Evolutionary conservation across 1,140 invertebrate species (phyloP).

Genomic region (Heliconius hewitsoni): DNA sequence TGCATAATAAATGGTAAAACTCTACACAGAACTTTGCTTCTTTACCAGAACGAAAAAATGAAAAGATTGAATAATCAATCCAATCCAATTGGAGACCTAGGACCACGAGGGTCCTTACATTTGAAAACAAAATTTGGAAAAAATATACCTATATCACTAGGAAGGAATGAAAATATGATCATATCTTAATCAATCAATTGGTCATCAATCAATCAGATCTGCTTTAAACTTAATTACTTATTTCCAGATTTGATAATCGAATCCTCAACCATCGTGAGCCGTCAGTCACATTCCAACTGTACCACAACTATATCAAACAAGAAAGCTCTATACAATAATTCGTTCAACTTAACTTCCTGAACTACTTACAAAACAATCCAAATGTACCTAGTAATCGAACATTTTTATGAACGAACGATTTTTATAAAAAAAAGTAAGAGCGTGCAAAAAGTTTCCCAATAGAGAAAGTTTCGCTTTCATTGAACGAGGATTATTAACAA

Average conservation of each 20-base stretch:
- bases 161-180: too few relatives aligned
- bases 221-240: too few relatives aligned
- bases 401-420: conserved; percentile 6
- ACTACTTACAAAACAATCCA: neutral
- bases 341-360: neutral
- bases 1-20: too few relatives aligned
- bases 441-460: conserved; percentile 33
- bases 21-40: too few relatives aligned
- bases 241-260: neutral
- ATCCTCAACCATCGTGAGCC: neutral
- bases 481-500: conserved; percentile 34
- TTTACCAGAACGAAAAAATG: too few relatives aligned
- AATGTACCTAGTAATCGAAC: conserved; percentile 16
- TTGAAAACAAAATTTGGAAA: too few relatives aligned
- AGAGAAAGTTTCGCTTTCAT: conserved; percentile 31
- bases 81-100: too few relatives aligned
- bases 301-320: neutral
- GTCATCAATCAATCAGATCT: too few relatives aligned
- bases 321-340: neutral
- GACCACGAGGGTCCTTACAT: too few relatives aligned
- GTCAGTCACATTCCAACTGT: neutral
- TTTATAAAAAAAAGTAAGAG: conserved; percentile 14
- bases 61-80: too few relatives aligned
- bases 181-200: too few relatives aligned
- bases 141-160: too few relatives aligned